phyloP scores from a whole-genome alignment of 1,140 invertebrate genomes.

The Ceratina calcarata region DNA sequence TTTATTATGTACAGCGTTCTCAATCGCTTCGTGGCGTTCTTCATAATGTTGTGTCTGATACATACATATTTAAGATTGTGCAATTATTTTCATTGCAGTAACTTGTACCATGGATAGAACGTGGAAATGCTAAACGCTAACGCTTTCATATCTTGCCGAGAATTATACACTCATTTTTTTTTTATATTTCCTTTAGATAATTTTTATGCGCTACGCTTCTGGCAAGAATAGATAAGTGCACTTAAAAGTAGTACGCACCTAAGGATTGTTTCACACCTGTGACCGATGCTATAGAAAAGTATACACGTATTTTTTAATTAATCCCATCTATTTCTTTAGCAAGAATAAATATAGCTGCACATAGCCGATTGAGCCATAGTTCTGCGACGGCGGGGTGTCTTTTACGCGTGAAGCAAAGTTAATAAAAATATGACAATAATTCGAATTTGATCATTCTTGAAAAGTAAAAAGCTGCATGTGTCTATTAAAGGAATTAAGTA shows the following conservation, averaged over 20 bases:
- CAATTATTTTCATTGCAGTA: conserved; percentile 25
- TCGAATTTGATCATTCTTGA: background rate
- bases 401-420: conserved; percentile 9
- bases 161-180: background rate
- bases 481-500: conserved; percentile 11
- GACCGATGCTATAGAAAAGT: conserved; percentile 13
- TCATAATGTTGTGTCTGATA: conserved; percentile 5
- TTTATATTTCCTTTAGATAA: conserved; percentile 13
- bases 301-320: conserved; percentile 48
- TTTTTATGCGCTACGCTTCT: conserved; percentile 41
- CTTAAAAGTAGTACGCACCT: conserved; percentile 34
- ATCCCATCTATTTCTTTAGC: conserved; percentile 67
- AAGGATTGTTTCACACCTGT: conserved; percentile 28
- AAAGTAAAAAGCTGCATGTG: conserved; percentile 12
- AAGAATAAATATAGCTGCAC: conserved; percentile 45
- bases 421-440: conserved; percentile 21
- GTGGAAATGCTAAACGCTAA: conserved; percentile 8
- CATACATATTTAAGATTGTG: conserved; percentile 8
- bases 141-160: conserved; percentile 12
- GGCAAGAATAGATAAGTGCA: conserved; percentile 50
- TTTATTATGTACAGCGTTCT: background rate
- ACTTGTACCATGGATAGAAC: conserved; percentile 12
- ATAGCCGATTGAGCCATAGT: conserved; percentile 49
- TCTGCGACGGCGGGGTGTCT: conserved; percentile 48
- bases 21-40: conserved; percentile 5